phyloP scores from a whole-genome alignment of 2,797 vertebrate genomes.

The Enteromius argenteus region DNA sequence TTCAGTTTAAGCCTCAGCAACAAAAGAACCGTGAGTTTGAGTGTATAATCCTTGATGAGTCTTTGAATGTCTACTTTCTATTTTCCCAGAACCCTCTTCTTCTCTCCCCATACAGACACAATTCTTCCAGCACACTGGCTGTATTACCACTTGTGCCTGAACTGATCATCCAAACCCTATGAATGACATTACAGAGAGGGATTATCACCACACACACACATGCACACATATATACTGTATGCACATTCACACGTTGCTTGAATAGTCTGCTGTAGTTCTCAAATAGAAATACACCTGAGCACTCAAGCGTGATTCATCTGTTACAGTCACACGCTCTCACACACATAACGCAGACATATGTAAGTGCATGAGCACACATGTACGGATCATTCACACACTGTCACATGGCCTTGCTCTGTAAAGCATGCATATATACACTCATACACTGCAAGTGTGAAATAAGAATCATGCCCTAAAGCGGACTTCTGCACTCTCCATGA shows the following conservation, averaged over 20 bases:
- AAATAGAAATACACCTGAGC: slow-evolving; percentile 30
- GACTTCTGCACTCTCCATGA: slow-evolving; percentile 69
- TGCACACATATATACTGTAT: slow-evolving; percentile 37
- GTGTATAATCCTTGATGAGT: slow-evolving; percentile 39
- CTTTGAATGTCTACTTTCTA: slow-evolving; percentile 32
- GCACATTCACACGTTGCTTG: slow-evolving; percentile 42
- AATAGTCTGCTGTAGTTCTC: slow-evolving; percentile 46
- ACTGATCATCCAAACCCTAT: slow-evolving; percentile 62
- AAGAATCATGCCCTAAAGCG: slow-evolving; percentile 72
- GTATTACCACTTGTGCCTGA: slow-evolving; percentile 70
- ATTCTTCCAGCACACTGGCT: slow-evolving; percentile 76
- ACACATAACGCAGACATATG: slow-evolving; percentile 17
- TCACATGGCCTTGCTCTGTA: slow-evolving; percentile 4
- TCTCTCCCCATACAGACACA: slow-evolving; percentile 58
- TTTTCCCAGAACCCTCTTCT: slow-evolving; percentile 21
- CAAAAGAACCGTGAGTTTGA: slow-evolving; percentile 26
- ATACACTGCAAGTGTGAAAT: slow-evolving; percentile 56
- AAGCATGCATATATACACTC: slow-evolving; percentile 6
- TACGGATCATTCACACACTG: slow-evolving; percentile 12
- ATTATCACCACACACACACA: slow-evolving; percentile 54
- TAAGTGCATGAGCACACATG: slow-evolving; percentile 8
- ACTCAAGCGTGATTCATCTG: slow-evolving; percentile 36
- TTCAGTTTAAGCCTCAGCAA: slow-evolving; percentile 24
- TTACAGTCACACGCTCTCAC: slow-evolving; percentile 20
- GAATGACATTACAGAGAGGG: slow-evolving; percentile 68